phyloP scores from a whole-genome alignment of 2,888 invertebrate species.

The Orgyia antiqua region DNA sequence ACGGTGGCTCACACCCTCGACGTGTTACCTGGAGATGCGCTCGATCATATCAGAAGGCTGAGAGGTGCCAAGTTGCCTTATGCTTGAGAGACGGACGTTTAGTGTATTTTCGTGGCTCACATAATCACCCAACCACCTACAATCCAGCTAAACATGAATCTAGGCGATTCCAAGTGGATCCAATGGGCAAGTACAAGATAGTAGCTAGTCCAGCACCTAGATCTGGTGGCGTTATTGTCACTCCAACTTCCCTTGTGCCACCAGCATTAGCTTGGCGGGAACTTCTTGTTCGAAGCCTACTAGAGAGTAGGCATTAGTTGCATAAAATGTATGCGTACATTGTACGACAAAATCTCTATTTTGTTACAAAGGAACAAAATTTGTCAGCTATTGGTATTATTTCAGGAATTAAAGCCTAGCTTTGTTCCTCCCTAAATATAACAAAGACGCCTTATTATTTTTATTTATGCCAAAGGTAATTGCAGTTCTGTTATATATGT shows the following conservation, averaged over 20 bases:
- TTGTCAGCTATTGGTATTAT: conserved; percentile 4
- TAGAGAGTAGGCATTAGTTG: conserved; percentile 58
- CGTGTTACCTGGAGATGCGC: conserved; percentile 73
- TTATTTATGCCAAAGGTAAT: conserved; percentile 28
- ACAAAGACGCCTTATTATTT: conserved; percentile 33
- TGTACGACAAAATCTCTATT: conserved; percentile 7
- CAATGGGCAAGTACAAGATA: conserved; percentile 73
- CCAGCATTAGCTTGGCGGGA: conserved; percentile 74
- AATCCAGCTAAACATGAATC: conserved; percentile 68
- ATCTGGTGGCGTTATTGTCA: conserved; percentile 23
- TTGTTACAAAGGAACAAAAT: conserved; percentile 18
- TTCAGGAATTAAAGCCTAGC: conserved; percentile 12
- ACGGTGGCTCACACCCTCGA: conserved; percentile 68
- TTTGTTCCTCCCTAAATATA: conserved; percentile 20
- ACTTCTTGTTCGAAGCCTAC: conserved; percentile 70
- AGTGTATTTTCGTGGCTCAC: conserved; percentile 66
- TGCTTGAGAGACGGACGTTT: conserved; percentile 69
- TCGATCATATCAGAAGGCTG: conserved; percentile 70
- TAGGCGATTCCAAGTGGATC: conserved; percentile 66
- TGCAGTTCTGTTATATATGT: conserved; percentile 22
- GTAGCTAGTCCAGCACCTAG: conserved; percentile 47
- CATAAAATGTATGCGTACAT: conserved; percentile 51
- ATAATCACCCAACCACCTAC: conserved; percentile 69
- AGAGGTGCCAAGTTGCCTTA: conserved; percentile 68
- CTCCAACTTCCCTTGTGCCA: conserved; percentile 44